Percentiles rank a stretch among this genome's conserved stretches.
Evolutionary conservation across 2,888 invertebrate genomes (phyloP).

Genomic region (Ophion ventricosus): DNA sequence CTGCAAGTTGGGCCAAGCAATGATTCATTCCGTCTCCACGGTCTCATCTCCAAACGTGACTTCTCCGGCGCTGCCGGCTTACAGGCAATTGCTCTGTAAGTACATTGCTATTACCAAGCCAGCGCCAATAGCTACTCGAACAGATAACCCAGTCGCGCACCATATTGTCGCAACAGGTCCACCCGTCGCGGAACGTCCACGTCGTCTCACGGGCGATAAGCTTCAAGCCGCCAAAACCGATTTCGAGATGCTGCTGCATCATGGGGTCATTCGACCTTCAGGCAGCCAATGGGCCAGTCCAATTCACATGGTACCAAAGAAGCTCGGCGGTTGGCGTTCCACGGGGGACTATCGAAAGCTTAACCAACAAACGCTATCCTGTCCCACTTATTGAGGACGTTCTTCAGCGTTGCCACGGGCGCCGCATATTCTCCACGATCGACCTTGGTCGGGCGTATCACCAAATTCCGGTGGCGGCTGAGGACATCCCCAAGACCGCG

Average conservation of each 20-base stretch:
- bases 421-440: too few relatives aligned
- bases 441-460: too few relatives aligned
- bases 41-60: neutral
- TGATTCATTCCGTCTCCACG: neutral
- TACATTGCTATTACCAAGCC: neutral
- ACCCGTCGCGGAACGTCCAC: neutral
- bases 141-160: neutral
- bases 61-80: neutral
- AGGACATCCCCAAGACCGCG: too few relatives aligned
- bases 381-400: too few relatives aligned
- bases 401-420: too few relatives aligned
- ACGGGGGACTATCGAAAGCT: neutral
- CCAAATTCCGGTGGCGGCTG: too few relatives aligned
- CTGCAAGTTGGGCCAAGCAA: too few relatives aligned
- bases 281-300: neutral
- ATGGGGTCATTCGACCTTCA: conserved; percentile 1
- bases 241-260: neutral
- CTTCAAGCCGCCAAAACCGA: neutral
- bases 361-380: too few relatives aligned
- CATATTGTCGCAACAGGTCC: neutral
- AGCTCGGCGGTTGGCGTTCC: neutral
- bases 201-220: conserved; percentile 1
- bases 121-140: neutral
- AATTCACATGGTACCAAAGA: neutral
- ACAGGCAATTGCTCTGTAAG: neutral